Evolutionary conservation across 2,888 invertebrate genomes (phyloP).

Genomic region (Lasioglossum calceatum): DNA sequence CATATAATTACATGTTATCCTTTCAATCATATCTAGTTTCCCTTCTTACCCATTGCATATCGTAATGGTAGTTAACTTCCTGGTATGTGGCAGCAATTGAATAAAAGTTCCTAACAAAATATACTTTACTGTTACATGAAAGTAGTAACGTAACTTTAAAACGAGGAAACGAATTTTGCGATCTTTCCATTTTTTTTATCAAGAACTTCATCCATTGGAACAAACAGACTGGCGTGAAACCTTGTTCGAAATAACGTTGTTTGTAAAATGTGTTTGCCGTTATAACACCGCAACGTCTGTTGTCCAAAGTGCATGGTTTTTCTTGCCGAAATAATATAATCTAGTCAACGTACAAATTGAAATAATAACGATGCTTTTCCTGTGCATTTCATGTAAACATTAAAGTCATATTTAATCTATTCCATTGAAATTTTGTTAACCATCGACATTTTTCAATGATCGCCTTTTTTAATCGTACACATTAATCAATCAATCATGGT

Average conservation of each 20-base stretch:
- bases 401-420: not conserved
- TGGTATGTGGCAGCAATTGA: not conserved
- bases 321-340: too few relatives aligned
- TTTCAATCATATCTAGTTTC: slow-evolving; percentile 33
- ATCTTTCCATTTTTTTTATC: not conserved
- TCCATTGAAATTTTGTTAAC: not conserved
- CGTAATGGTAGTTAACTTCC: not conserved
- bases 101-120: not conserved
- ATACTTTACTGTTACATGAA: slow-evolving; percentile 5
- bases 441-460: too few relatives aligned
- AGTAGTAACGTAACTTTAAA: not conserved
- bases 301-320: too few relatives aligned
- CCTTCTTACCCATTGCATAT: slow-evolving; percentile 34
- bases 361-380: too few relatives aligned
- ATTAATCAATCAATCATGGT: too few relatives aligned
- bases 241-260: not conserved
- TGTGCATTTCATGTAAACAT: too few relatives aligned
- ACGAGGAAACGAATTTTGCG: not conserved
- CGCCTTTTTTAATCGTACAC: too few relatives aligned
- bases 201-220: not conserved
- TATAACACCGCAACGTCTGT: too few relatives aligned
- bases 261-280: too few relatives aligned
- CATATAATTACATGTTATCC: not conserved
- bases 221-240: not conserved
- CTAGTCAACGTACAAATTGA: too few relatives aligned